Evolutionary conservation across 2,113 vertebrate species (phyloP).

Genomic region (Hyla sarda): DNA sequence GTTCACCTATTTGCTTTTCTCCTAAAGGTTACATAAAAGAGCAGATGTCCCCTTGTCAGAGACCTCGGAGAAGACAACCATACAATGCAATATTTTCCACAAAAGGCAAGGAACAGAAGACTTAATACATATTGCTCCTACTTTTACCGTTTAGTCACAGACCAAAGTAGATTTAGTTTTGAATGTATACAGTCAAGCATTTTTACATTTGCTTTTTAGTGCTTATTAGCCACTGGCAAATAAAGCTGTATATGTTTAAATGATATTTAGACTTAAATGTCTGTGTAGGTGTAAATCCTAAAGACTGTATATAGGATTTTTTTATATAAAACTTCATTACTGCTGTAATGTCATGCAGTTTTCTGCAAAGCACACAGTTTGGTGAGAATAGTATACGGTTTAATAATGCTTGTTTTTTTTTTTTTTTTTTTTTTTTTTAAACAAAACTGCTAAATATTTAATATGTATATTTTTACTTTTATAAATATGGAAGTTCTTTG

Average conservation of each 20-base stretch:
- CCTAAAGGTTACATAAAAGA: conserved; percentile 91
- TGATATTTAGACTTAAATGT: neutral
- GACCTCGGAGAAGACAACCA: conserved; percentile 85
- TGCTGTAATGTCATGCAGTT: neutral
- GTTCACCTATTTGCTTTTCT: conserved; percentile 1
- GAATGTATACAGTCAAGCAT: neutral
- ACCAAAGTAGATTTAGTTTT: neutral
- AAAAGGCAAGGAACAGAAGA: conserved; percentile 81
- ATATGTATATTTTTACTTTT: conserved; percentile 67
- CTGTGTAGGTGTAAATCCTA: neutral
- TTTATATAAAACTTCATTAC: neutral
- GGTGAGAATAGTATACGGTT: neutral
- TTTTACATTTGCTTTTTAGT: neutral
- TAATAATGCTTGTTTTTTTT: conserved; percentile 8
- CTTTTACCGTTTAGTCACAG: neutral
- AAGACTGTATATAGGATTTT: neutral
- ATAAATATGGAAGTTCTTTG: conserved; percentile 61
- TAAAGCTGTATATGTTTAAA: neutral
- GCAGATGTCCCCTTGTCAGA: conserved; percentile 80
- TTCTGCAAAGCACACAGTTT: neutral
- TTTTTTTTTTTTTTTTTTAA: neutral
- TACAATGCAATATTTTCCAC: conserved; percentile 88
- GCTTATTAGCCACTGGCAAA: neutral
- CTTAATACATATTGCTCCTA: conserved; percentile 55
- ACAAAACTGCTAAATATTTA: conserved; percentile 68